Evolutionary conservation across 2,113 vertebrate genomes (phyloP), one percentile per base, ranked within the genome.

Genomic region (Pelmatolapia mariae): DNA sequence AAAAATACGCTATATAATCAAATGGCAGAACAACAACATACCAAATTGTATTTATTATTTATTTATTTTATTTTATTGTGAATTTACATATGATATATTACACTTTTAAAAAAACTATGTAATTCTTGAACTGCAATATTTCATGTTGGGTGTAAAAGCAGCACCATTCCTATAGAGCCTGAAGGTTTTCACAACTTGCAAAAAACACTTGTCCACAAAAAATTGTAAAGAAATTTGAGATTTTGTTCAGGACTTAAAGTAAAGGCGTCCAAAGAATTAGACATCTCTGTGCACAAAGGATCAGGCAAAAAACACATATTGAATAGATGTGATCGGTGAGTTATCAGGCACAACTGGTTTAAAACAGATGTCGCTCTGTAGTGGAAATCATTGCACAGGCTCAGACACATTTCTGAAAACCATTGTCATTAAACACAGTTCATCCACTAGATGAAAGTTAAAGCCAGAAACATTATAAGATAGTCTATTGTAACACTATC

Each of bases 21-120:
- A 71, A 47, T 47, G 43, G 24, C 10, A 47, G 22, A 47, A 11
- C 1, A 10, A 47, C 24, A 76, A 19, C 43, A 47, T 29, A 47
- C 16, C 43, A 47, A 10, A 26, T 45, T 5, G 19, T 66, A 5
- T 38, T 66, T n/a, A 66, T 68, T 24, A 68, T 24, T 40, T 68
- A 40, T 68, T 68, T 40, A 2, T 68, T 68, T 76, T 11, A 31
- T 31, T 11, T 31, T 16, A 76, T 76, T 47, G 6, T 19, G 6
- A 76, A 47, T 47, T 76, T n/a, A 66, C 31, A 66, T 38, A 36
- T 36, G 31, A 66, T n/a, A 38, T 66, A 38, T 66, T 38, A 3
- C 33, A 50, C 24, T 12, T 50, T 1, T 0, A 24, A 71, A 45
- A 66, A 5, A 22, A 13, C 61, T 1, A 10, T 4, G 22, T 7